These are phyloP conservation scores for Drosophila merina DNA, from an alignment of 2,888 invertebrate genomes.

Conservation along the genomic window DNA sequence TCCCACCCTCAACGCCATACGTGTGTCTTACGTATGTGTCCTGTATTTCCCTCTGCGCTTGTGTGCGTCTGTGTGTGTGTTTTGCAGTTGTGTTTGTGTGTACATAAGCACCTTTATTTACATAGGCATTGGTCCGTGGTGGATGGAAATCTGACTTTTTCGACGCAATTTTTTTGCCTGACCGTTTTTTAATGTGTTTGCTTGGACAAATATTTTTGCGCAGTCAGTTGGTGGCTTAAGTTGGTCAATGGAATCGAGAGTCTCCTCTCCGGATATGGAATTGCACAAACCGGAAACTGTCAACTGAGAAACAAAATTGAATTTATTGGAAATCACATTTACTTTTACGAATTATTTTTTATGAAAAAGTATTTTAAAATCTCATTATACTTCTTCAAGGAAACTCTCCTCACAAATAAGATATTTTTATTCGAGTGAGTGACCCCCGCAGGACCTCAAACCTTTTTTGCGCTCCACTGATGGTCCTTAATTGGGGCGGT, in stretches of 20 bases:
- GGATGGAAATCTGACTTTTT: constrained; percentile 55
- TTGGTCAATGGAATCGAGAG: constrained; percentile 38
- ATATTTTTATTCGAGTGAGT: neutral
- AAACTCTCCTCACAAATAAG: neutral
- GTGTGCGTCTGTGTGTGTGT: constrained; percentile 2
- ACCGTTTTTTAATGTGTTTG: constrained; percentile 40
- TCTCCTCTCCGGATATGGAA: neutral
- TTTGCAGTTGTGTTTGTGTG: neutral
- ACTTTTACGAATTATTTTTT: neutral
- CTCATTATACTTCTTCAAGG: neutral
- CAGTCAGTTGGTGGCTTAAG: constrained; percentile 36
- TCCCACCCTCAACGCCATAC: neutral
- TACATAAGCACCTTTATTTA: constrained; percentile 37
- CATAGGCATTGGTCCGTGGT: constrained; percentile 54
- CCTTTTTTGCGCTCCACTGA: constrained; percentile 11
- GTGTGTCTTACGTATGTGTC: constrained; percentile 1
- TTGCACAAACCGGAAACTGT: constrained; percentile 1
- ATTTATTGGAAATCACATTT: neutral
- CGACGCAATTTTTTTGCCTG: constrained; percentile 9
- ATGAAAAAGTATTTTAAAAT: neutral
- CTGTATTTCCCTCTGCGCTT: neutral
- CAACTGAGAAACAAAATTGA: constrained; percentile 2
- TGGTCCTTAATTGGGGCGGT: constrained; percentile 25
- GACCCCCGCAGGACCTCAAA: constrained; percentile 2
- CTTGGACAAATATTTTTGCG: constrained; percentile 47